Evolutionary conservation across 2,113 vertebrate species (phyloP).

Genomic region (Heterotilapia buettikoferi): DNA sequence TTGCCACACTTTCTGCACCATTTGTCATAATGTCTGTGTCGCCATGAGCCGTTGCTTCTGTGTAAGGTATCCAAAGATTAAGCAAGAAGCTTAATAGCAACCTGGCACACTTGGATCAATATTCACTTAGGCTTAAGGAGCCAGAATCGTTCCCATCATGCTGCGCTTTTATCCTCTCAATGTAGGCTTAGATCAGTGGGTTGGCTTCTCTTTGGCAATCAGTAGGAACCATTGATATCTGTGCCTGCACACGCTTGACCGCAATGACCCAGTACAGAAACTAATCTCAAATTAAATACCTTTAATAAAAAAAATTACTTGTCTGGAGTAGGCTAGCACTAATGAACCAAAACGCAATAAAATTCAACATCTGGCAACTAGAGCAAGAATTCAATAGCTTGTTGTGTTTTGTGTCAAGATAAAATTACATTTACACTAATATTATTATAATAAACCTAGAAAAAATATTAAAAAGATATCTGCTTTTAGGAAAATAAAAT

Average conservation of each 20-base stretch:
- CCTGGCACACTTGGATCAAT: constrained; percentile 57
- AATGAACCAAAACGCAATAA: not conserved
- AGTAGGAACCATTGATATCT: constrained; percentile 47
- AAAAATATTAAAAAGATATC: not conserved
- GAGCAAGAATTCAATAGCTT: not conserved
- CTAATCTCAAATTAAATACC: constrained; percentile 3
- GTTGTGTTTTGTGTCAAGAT: not conserved
- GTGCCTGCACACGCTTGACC: constrained; percentile 27
- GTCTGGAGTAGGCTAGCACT: not conserved
- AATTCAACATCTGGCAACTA: not conserved
- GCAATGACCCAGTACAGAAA: constrained; percentile 24
- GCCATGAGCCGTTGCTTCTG: not conserved
- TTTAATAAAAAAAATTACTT: not conserved
- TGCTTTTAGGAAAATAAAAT: not conserved
- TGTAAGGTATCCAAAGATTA: constrained; percentile 26
- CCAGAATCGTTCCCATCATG: constrained; percentile 47
- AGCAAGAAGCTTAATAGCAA: constrained; percentile 52
- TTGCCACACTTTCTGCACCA: not conserved
- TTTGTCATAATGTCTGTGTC: not conserved
- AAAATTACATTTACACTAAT: not conserved
- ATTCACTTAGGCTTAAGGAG: constrained; percentile 63
- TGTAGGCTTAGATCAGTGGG: constrained; percentile 15
- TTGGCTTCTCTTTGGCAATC: constrained; percentile 34
- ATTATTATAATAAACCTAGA: not conserved
- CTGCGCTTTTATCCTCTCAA: constrained; percentile 49